Percentiles rank a stretch among this genome's conserved stretches.
phyloP scores from a whole-genome alignment of 2,888 invertebrate species.

The Cheilosia vernalis region DNA sequence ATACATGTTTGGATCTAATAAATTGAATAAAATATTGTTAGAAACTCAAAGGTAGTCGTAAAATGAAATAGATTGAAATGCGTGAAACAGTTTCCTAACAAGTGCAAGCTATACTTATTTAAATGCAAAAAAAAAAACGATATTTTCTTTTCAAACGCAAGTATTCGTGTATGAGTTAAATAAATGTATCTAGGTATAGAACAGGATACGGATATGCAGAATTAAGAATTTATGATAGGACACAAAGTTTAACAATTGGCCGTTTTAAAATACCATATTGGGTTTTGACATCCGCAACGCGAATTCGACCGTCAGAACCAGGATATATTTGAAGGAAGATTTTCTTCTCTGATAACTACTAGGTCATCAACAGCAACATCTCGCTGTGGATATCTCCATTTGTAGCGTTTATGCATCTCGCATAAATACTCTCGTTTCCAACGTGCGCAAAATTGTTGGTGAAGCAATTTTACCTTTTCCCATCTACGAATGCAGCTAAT shows the following conservation, averaged over 20 bases:
- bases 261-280: constrained; percentile 15
- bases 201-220: neutral
- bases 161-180: neutral
- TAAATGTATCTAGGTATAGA: too few species aligned
- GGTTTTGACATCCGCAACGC: constrained; percentile 31
- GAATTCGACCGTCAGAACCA: neutral
- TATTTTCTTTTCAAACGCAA: neutral
- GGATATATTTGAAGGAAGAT: neutral
- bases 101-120: neutral
- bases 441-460: too few species aligned
- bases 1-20: neutral
- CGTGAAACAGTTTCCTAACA: neutral
- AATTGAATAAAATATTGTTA: neutral
- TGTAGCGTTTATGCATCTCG: too few species aligned
- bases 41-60: neutral
- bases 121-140: neutral
- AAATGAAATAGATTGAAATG: neutral
- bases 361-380: too few species aligned
- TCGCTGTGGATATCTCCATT: too few species aligned
- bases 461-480: too few species aligned
- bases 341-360: too few species aligned
- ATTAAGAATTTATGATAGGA: neutral
- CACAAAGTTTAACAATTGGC: constrained; percentile 28
- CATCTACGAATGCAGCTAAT: too few species aligned
- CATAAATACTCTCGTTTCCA: too few species aligned